Percentiles rank a stretch among this genome's conserved stretches.
These are phyloP conservation scores for Datnioides undecimradiatus DNA, from an alignment of 2,113 vertebrate genomes.

Conservation along the genomic window DNA sequence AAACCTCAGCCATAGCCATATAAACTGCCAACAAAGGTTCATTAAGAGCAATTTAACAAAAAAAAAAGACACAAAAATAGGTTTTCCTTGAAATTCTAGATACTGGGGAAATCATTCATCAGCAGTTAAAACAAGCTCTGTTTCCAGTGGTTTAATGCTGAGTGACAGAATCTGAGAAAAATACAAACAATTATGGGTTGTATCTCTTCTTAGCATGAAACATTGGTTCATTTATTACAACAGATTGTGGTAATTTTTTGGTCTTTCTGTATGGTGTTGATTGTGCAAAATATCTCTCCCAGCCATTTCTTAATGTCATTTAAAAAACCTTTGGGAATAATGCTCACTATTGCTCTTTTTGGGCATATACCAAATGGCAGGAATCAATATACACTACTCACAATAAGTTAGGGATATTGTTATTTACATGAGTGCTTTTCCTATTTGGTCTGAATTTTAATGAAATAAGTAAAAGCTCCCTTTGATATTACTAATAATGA, in stretches of 20 bases:
- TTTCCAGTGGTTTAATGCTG: not conserved
- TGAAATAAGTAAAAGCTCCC: too few species aligned
- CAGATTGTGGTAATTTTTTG: too few species aligned
- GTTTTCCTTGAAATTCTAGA: not conserved
- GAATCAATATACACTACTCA: too few species aligned
- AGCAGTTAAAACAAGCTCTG: not conserved
- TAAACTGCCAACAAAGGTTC: too few species aligned
- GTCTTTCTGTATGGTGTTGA: not conserved
- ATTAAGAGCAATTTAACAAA: not conserved
- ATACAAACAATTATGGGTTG: not conserved
- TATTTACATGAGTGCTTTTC: too few species aligned
- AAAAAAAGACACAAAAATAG: not conserved
- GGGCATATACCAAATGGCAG: not conserved
- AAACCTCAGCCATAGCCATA: too few species aligned
- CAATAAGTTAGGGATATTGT: too few species aligned
- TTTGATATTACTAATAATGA: too few species aligned
- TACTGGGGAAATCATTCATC: not conserved
- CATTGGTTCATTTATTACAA: too few species aligned
- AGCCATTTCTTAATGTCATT: not conserved
- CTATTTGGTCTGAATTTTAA: too few species aligned
- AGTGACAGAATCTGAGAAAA: not conserved
- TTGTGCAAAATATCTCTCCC: not conserved
- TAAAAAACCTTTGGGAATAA: not conserved
- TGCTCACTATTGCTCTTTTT: not conserved
- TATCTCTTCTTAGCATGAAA: too few species aligned